phyloP scores from a whole-genome alignment of 2,888 invertebrate genomes.

The Drosophila aldrichi region DNA sequence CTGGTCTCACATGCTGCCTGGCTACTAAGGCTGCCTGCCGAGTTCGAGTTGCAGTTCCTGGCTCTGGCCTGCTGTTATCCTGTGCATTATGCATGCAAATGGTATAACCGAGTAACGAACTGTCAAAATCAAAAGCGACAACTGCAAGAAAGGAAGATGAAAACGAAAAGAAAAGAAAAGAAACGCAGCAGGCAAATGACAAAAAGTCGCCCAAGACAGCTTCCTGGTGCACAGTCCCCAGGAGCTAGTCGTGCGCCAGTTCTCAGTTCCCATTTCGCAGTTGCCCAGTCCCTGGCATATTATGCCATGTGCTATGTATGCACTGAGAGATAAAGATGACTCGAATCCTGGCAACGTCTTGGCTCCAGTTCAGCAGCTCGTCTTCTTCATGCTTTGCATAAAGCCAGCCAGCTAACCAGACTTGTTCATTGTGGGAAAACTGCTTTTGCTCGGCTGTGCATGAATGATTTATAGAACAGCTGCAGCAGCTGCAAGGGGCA shows the following conservation, averaged over 20 bases:
- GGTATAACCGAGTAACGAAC: slow-evolving; percentile 78
- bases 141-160: slow-evolving; percentile 25
- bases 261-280: slow-evolving; percentile 12
- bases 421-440: slow-evolving; percentile 59
- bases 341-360: slow-evolving; percentile 48
- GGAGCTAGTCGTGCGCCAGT: slow-evolving; percentile 3
- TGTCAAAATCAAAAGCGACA: slow-evolving; percentile 78
- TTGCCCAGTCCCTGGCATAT: slow-evolving; percentile 48
- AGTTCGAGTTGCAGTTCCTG: slow-evolving; percentile 4
- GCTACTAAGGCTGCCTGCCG: slow-evolving; percentile 6
- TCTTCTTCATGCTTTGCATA: slow-evolving; percentile 55
- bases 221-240: slow-evolving; percentile 13
- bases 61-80: slow-evolving; percentile 9
- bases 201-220: slow-evolving; percentile 45
- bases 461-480: slow-evolving; percentile 75
- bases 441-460: slow-evolving; percentile 69
- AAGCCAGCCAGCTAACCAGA: slow-evolving; percentile 35
- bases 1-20: slow-evolving; percentile 30
- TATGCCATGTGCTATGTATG: slow-evolving; percentile 57
- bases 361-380: slow-evolving; percentile 23
- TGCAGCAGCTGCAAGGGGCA: slow-evolving; percentile 21
- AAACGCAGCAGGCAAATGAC: slow-evolving; percentile 31
- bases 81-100: slow-evolving; percentile 79
- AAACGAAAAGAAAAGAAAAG: not conserved
- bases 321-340: slow-evolving; percentile 62